phyloP scores from a whole-genome alignment of 2,888 invertebrate species.

The Ditula angustiorana region DNA sequence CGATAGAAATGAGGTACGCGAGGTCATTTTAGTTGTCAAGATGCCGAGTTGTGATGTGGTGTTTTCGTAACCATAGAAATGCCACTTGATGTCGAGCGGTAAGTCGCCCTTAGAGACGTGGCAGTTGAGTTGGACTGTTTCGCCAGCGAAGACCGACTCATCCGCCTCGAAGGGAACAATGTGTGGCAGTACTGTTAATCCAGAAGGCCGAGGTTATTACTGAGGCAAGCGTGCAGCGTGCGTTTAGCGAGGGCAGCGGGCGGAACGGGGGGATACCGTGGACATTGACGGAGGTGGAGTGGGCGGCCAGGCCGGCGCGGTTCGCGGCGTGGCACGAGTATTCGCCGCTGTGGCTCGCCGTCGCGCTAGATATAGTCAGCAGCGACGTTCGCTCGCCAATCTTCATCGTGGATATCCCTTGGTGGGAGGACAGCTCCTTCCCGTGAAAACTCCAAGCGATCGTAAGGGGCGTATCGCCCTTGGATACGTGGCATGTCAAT shows the following conservation, averaged over 20 bases:
- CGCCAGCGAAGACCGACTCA: slow-evolving; percentile 89
- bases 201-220: slow-evolving; percentile 77
- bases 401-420: slow-evolving; percentile 85
- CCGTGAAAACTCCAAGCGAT: slow-evolving; percentile 92
- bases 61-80: slow-evolving; percentile 88
- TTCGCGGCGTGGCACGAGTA: slow-evolving; percentile 90
- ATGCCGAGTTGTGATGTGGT: slow-evolving; percentile 86
- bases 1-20: slow-evolving; percentile 89
- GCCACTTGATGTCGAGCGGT: slow-evolving; percentile 91
- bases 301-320: slow-evolving; percentile 87
- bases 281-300: slow-evolving; percentile 87
- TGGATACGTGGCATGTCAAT: slow-evolving; percentile 86
- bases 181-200: slow-evolving; percentile 87
- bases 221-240: slow-evolving; percentile 82
- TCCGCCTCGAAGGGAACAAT: slow-evolving; percentile 88
- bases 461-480: slow-evolving; percentile 89
- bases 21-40: slow-evolving; percentile 87
- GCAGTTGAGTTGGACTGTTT: slow-evolving; percentile 88
- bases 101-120: slow-evolving; percentile 90
- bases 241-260: slow-evolving; percentile 63
- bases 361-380: slow-evolving; percentile 87
- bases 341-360: slow-evolving; percentile 88
- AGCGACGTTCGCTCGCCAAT: slow-evolving; percentile 88
- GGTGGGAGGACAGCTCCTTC: slow-evolving; percentile 80
- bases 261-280: slow-evolving; percentile 85